Evolutionary conservation across 2,888 invertebrate species (phyloP), one percentile per base, ranked within the genome.

Genomic region (Epicampocera succincta): DNA sequence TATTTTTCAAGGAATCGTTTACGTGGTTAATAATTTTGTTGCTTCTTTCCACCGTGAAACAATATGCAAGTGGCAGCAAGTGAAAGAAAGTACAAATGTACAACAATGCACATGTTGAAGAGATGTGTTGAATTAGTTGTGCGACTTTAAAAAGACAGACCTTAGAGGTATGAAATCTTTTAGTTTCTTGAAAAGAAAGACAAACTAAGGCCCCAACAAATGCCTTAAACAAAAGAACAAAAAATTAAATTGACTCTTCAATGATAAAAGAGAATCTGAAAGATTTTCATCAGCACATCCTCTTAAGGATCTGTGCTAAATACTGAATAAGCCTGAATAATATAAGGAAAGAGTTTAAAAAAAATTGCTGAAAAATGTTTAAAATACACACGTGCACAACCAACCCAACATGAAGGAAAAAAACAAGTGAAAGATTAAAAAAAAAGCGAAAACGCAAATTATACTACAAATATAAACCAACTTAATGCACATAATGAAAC

Each of bases 401-500:
- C 44, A 40, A 8, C 11, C 15, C 42, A 15, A 48, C 12, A 15
- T 1, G 40, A 33, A 19, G 50, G 21, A 46, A 25, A 72, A 42
- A n/a, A 42, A 61, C 48, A 44, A 33, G 25, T 66, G 19, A n/a
- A 44, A 40, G 21, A 21, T 13, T n/a, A 46, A 33, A 9, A 40
- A 42, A 19, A 63, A 44, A 66, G 25, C 3, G 25, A 42, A 58
- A 54, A 56, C 15, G 19, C 60, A 54, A 54, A 60, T n/a, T 56
- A 42, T 48, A 33, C 56, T 52, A 54, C 19, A 72, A 66, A 65
- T 50, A 68, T 63, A 63, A 63, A 74, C 68, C 68, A 74, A 74
- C 68, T 69, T 69, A 79, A 63, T 73, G 80, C 54, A 60, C 63
- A 73, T 73, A 81, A 81, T 77, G 73, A 77, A 81, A 73, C 81